Evolutionary conservation across 2,797 vertebrate species (phyloP).

Genomic region (Hydrolagus colliei): DNA sequence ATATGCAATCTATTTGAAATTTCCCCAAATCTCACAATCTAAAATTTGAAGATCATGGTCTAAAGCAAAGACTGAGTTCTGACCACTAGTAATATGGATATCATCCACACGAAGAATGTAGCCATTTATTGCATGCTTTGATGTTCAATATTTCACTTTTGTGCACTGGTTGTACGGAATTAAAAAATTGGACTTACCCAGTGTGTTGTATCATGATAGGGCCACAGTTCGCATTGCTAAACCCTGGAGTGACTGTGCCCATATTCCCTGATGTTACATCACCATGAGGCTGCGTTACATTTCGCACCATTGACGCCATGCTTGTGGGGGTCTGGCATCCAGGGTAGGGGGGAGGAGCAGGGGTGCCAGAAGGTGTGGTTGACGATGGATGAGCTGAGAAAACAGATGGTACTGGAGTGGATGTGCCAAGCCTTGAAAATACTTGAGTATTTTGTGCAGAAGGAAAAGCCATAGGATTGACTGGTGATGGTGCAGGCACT

Average conservation of each 20-base stretch:
- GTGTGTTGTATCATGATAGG: constrained; percentile 75
- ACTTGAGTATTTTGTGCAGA: constrained; percentile 50
- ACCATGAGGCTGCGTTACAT: constrained; percentile 39
- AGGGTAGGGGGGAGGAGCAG: constrained; percentile 80
- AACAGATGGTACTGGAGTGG: constrained; percentile 60
- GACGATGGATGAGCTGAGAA: constrained; percentile 68
- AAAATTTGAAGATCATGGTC: no score
- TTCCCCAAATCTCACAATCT: no score
- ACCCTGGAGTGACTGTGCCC: constrained; percentile 74
- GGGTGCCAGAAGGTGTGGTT: constrained; percentile 67
- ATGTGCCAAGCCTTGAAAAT: constrained; percentile 51
- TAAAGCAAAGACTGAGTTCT: no score
- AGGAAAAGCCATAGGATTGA: constrained; percentile 53
- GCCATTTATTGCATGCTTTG: neutral
- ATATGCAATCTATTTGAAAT: no score
- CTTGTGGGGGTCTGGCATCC: constrained; percentile 76
- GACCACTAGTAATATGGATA: no score
- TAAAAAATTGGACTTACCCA: constrained; percentile 54
- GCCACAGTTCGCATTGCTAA: constrained; percentile 85
- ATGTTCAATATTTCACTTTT: no score
- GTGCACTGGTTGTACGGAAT: neutral
- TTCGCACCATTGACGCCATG: constrained; percentile 75
- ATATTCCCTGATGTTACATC: constrained; percentile 60
- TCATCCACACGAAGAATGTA: no score
- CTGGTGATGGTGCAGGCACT: constrained; percentile 55